These are phyloP conservation scores for Sinella curviseta DNA, from an alignment of 1,140 invertebrate species.

Conservation along the genomic window DNA sequence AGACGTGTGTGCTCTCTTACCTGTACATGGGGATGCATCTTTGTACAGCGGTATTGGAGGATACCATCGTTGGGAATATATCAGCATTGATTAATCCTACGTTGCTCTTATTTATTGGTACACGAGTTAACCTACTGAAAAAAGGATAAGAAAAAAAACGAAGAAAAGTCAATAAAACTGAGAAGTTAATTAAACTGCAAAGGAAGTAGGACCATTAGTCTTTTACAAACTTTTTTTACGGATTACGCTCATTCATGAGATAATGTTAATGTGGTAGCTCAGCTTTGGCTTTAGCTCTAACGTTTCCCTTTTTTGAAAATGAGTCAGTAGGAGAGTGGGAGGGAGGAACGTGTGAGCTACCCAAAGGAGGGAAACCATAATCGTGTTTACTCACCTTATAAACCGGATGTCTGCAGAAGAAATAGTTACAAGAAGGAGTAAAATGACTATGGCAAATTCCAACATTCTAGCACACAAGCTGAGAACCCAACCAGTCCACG, in stretches of 20 bases:
- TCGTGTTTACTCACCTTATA: slow-evolving; percentile 40
- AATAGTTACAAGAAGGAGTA: slow-evolving; percentile 50
- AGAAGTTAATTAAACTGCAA: slow-evolving; percentile 9
- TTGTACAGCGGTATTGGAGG: slow-evolving; percentile 49
- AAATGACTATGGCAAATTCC: slow-evolving; percentile 51
- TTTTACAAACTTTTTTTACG: background rate
- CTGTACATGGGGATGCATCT: slow-evolving; percentile 50
- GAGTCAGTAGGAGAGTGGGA: background rate
- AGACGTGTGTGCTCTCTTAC: slow-evolving; percentile 27
- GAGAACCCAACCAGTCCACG: slow-evolving; percentile 49
- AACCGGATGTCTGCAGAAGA: slow-evolving; percentile 49
- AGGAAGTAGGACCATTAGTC: background rate
- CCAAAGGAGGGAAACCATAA: too few relatives aligned
- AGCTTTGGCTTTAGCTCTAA: too few relatives aligned
- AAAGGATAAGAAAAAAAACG: slow-evolving; percentile 24
- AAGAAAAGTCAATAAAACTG: slow-evolving; percentile 21
- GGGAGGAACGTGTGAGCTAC: background rate
- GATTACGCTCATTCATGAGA: too few relatives aligned
- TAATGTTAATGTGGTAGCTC: too few relatives aligned
- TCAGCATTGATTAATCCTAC: slow-evolving; percentile 48
- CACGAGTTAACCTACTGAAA: slow-evolving; percentile 44
- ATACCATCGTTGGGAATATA: slow-evolving; percentile 50
- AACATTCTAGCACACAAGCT: slow-evolving; percentile 50
- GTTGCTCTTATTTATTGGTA: slow-evolving; percentile 48
- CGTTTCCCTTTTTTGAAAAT: background rate